Evolutionary conservation across 2,888 invertebrate genomes (phyloP), one percentile per base, ranked within the genome.

Genomic region (Cetonia aurata): DNA sequence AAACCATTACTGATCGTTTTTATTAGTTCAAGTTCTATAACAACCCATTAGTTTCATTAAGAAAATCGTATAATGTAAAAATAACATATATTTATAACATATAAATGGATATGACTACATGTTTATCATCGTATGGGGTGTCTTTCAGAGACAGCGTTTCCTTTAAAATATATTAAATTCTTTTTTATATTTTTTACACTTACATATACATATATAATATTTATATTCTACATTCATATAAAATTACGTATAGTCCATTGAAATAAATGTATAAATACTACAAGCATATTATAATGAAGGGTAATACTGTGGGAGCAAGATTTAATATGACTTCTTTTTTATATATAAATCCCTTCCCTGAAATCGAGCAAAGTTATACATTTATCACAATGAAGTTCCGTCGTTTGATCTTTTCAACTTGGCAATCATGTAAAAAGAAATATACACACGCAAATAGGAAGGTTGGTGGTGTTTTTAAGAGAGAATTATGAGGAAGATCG

Each of bases 1-100:
- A 60, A 48, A 33, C 44, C 46, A 46, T 33, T 48, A 37, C 10
- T 37, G 37, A 6, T 31, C 12, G 25, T 31, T 48, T 57, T 57
- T 60, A 60, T 60, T 60, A 60, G 60, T 60, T 46, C 60, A 60
- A 60, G 19, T 56, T 13, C 25, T 46, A 48, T 48, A 60, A 60
- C 60, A 60, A 60, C 60, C 60, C 60, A 48, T 44, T 13, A 60
- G 48, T 60, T 60, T 44, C 31, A 60, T 48, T 60, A 46, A 60
- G 44, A 57, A 57, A 48, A 60, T 60, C 60, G 46, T 60, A 48
- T 46, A 60, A 60, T 60, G 60, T 60, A 60, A 60, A 60, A 60
- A 60, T 60, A 60, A 46, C 46, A 57, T 57, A 57, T 52, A 15
- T 48, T 46, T 13, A 48, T 60, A 60, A 60, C 60, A 60, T 48